Conservation (phyloP, 2,888 invertebrate genomes). For the Altica lythri region DNA sequence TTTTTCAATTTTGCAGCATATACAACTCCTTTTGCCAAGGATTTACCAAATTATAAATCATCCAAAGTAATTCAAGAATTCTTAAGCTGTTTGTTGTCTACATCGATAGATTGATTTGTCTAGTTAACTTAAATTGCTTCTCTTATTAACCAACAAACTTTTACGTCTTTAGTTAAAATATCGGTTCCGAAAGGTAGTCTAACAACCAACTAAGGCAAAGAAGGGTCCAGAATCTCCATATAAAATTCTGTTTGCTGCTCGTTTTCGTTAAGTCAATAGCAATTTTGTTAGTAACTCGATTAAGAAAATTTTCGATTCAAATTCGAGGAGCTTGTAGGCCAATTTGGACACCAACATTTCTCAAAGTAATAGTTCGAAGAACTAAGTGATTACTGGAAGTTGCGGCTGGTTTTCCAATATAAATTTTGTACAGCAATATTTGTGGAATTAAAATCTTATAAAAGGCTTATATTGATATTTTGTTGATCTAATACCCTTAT, state of each 20-base stretch:
- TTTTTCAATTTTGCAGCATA: constrained; percentile 68
- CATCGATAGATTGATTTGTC: constrained; percentile 58
- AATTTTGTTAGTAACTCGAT: constrained; percentile 69
- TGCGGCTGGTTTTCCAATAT: constrained; percentile 44
- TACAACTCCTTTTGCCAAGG: constrained; percentile 81
- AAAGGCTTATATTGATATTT: constrained; percentile 64
- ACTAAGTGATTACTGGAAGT: constrained; percentile 41
- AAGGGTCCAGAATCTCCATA: constrained; percentile 75
- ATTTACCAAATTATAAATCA: constrained; percentile 69
- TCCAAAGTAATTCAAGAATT: constrained; percentile 60
- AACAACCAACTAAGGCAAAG: constrained; percentile 74
- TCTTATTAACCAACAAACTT: constrained; percentile 56
- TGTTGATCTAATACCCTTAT: constrained; percentile 28
- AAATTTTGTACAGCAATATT: constrained; percentile 55
- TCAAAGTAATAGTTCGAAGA: constrained; percentile 50
- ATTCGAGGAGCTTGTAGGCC: constrained; percentile 68
- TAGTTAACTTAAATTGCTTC: constrained; percentile 65
- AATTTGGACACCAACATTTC: constrained; percentile 60
- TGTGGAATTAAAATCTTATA: constrained; percentile 59
- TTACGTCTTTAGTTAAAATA: constrained; percentile 75
- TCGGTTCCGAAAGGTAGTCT: constrained; percentile 75
- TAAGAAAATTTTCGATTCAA: constrained; percentile 72
- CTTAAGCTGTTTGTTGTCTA: constrained; percentile 54
- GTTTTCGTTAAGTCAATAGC: constrained; percentile 66
- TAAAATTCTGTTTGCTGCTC: constrained; percentile 66